Percentiles rank a stretch among this genome's conserved stretches.
Conservation (phyloP, 2,888 invertebrate species). For the Chymomyza procnemis region DNA sequence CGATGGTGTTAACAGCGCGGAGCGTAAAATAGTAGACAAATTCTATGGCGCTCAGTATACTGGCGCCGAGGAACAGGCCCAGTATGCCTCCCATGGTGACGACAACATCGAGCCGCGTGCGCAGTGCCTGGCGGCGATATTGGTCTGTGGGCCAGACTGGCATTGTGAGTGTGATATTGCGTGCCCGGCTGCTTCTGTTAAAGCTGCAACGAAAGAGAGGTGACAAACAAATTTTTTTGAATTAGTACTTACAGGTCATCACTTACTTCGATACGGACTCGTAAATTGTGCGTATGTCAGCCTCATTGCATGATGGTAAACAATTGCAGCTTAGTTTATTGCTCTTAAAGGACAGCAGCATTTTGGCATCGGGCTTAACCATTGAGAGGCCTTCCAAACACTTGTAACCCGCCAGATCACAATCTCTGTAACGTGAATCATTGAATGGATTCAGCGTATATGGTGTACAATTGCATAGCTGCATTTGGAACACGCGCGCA, state of each 20-base stretch:
- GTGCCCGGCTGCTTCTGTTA: constrained; percentile 40
- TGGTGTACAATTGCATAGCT: constrained; percentile 83
- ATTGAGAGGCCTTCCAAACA: constrained; percentile 79
- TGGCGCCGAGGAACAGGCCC: constrained; percentile 82
- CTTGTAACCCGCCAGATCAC: constrained; percentile 82
- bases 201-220: constrained; percentile 15
- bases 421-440: constrained; percentile 69
- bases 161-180: constrained; percentile 56
- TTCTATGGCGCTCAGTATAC: constrained; percentile 82
- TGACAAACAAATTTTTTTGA: neutral
- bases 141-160: constrained; percentile 76
- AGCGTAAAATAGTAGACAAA: constrained; percentile 81
- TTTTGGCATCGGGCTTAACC: constrained; percentile 76
- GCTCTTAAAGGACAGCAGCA: constrained; percentile 75
- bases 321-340: constrained; percentile 80
- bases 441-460: constrained; percentile 82
- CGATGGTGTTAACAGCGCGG: constrained; percentile 59
- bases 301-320: constrained; percentile 85
- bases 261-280: constrained; percentile 48
- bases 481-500: constrained; percentile 81
- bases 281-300: constrained; percentile 81
- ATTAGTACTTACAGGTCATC: too few relatives aligned
- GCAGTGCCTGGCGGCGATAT: constrained; percentile 79
- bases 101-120: constrained; percentile 77
- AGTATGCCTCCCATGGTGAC: constrained; percentile 82